Conservation (phyloP, 2,797 vertebrate species). For the Capromys pilorides region DNA sequence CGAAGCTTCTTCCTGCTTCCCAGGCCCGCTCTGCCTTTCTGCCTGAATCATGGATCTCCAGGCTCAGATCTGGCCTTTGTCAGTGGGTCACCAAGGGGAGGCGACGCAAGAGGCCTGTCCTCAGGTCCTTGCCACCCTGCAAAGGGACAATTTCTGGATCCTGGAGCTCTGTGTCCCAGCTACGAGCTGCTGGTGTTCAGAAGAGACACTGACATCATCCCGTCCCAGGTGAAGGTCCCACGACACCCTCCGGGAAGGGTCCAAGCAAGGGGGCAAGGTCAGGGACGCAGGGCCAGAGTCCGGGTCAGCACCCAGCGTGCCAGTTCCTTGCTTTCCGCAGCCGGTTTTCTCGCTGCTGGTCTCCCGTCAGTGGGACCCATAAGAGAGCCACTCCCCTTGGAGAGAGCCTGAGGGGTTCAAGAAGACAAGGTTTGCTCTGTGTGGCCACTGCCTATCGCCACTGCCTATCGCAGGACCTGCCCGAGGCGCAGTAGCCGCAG, state of each 20-base stretch:
- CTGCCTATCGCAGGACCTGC: no score
- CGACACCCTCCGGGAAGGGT: background rate
- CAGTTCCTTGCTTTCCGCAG: background rate
- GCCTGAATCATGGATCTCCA: background rate
- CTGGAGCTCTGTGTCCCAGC: background rate
- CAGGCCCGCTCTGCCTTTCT: background rate
- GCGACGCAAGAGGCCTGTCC: background rate
- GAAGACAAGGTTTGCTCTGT: no score
- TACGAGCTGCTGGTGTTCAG: background rate
- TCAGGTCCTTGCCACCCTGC: accelerated
- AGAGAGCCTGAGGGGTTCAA: no score
- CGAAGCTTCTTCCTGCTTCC: background rate
- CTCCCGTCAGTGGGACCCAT: no score
- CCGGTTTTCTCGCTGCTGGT: background rate
- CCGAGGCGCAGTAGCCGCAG: no score
- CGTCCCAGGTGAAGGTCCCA: background rate
- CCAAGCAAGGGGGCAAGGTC: background rate
- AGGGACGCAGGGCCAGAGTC: no score
- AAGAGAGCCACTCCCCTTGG: no score
- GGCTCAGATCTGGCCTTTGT: background rate
- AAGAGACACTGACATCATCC: background rate
- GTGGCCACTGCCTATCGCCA: no score
- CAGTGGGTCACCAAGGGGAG: background rate
- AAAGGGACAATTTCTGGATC: background rate
- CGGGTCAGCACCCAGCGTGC: background rate